Evolutionary conservation across 2,113 vertebrate species (phyloP).

Genomic region (Dendrocopos noguchii): DNA sequence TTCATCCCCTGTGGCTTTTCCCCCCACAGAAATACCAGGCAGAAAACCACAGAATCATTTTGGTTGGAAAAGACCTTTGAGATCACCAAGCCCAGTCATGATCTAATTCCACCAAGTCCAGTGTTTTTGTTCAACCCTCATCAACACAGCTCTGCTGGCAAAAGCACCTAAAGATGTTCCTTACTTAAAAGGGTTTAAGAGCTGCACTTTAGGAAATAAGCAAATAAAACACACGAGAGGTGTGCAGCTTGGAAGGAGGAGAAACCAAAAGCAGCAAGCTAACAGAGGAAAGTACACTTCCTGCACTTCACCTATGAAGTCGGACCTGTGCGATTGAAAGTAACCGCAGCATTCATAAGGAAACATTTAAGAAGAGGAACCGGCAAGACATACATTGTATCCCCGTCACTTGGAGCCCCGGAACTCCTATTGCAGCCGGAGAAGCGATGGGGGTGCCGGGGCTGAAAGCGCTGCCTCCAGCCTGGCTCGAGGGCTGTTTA

Average conservation of each 20-base stretch:
- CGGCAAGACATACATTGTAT: fast-evolving
- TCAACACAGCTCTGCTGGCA: neutral
- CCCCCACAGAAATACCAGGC: neutral
- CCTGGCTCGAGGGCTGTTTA: fast-evolving
- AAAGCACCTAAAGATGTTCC: neutral
- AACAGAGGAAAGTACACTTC: neutral
- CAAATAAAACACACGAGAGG: neutral
- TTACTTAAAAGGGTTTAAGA: neutral
- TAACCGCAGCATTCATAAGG: fast-evolving
- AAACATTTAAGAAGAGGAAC: fast-evolving
- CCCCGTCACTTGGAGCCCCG: fast-evolving
- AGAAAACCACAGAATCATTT: neutral
- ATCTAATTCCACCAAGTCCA: no score
- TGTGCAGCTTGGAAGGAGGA: fast-evolving
- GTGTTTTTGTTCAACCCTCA: neutral
- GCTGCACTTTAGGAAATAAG: neutral
- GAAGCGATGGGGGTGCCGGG: neutral
- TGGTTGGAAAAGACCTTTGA: no score
- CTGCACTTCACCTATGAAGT: fast-evolving
- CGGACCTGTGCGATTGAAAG: fast-evolving
- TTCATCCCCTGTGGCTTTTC: fast-evolving
- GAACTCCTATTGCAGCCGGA: fast-evolving
- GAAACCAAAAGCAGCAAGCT: neutral
- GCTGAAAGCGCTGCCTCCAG: fast-evolving
- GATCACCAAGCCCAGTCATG: no score